Percentiles rank a stretch among this genome's conserved stretches.
Conservation (phyloP, 2,888 invertebrate species). For the Catotricha subobsoleta region DNA sequence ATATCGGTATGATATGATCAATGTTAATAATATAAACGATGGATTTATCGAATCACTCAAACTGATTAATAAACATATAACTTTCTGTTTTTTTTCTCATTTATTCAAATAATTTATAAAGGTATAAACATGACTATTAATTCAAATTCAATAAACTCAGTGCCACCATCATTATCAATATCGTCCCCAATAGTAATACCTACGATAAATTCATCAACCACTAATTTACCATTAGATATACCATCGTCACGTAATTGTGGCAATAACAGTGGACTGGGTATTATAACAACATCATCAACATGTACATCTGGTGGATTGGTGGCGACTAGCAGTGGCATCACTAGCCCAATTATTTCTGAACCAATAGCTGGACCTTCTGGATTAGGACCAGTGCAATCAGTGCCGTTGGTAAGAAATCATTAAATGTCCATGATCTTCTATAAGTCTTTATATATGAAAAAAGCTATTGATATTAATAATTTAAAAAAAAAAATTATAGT, state of each 20-base stretch:
- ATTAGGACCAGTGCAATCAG: conserved; percentile 72
- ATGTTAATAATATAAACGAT: background rate
- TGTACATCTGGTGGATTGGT: conserved; percentile 11
- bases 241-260: background rate
- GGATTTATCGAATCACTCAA: background rate
- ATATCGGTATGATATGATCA: conserved; percentile 32
- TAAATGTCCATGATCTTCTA: conserved; percentile 11
- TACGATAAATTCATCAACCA: conserved; percentile 18
- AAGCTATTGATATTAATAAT: background rate
- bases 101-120: no score
- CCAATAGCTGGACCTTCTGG: conserved; percentile 54
- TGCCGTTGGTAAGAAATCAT: conserved; percentile 56
- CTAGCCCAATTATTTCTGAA: conserved; percentile 19
- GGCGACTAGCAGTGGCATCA: conserved; percentile 16
- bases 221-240: conserved; percentile 12
- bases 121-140: conserved; percentile 44
- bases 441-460: background rate
- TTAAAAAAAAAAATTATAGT: conserved; percentile 39
- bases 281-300: conserved; percentile 11
- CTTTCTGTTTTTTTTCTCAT: background rate
- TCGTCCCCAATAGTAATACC: conserved; percentile 13
- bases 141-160: conserved; percentile 21
- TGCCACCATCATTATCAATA: conserved; percentile 10
- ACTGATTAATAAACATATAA: background rate
- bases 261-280: conserved; percentile 14